Percentiles rank a stretch among this genome's conserved stretches.
Conservation (phyloP, 1,140 invertebrate species). For the Hyles euphorbiae region DNA sequence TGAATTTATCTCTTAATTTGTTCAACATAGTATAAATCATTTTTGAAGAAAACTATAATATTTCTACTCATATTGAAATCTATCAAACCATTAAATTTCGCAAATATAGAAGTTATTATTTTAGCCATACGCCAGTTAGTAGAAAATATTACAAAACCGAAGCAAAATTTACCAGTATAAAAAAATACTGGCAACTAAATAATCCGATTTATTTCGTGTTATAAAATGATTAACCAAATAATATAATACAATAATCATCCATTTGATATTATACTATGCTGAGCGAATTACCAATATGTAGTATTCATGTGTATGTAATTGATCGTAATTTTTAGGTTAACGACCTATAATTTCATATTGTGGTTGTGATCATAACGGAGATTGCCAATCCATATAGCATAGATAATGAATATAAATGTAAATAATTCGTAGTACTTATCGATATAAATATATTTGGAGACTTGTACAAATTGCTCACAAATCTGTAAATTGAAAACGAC, state of each 20-base stretch:
- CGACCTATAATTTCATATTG: conserved; percentile 53
- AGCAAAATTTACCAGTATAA: too few relatives aligned
- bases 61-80: too few relatives aligned
- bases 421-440: conserved; percentile 56
- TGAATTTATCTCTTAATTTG: not conserved
- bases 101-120: too few relatives aligned
- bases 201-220: too few relatives aligned
- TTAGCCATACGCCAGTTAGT: too few relatives aligned
- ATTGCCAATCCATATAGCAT: conserved; percentile 65
- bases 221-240: too few relatives aligned
- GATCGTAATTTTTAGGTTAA: conserved; percentile 40
- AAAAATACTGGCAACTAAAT: too few relatives aligned
- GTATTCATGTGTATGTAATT: conserved; percentile 19
- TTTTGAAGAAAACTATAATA: too few relatives aligned
- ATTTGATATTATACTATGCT: conserved; percentile 7
- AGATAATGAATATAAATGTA: conserved; percentile 50
- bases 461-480: conserved; percentile 73
- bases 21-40: conserved; percentile 12
- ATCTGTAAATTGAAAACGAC: conserved; percentile 68
- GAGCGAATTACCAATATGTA: conserved; percentile 19
- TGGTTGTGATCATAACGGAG: conserved; percentile 71
- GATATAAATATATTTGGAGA: conserved; percentile 67
- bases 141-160: too few relatives aligned
- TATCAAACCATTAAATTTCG: too few relatives aligned
- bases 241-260: not conserved